Evolutionary conservation across 2,797 vertebrate genomes (phyloP).

Genomic region (Lacerta agilis): DNA sequence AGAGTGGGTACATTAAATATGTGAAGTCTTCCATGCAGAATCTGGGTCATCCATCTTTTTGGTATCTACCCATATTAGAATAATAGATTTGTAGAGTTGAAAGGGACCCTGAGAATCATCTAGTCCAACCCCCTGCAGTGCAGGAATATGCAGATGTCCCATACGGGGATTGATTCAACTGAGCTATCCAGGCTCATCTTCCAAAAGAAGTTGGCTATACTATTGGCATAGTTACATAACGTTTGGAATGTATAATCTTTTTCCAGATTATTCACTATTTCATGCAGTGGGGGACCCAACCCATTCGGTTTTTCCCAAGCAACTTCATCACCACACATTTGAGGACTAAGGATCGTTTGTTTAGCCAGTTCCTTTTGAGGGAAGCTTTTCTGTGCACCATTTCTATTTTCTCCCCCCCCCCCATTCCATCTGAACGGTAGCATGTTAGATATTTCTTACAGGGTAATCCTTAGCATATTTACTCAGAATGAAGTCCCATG

Average conservation of each 20-base stretch:
- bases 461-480: neutral
- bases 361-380: neutral
- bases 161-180: too few species aligned
- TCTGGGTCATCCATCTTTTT: neutral
- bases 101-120: too few species aligned
- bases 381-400: neutral
- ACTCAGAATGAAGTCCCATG: neutral
- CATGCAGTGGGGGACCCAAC: too few species aligned
- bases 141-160: too few species aligned
- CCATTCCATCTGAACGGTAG: neutral
- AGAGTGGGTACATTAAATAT: neutral
- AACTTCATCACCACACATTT: neutral
- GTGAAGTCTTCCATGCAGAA: neutral
- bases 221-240: neutral
- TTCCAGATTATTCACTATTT: neutral
- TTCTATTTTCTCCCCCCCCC: neutral
- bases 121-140: too few species aligned
- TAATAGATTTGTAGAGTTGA: too few species aligned
- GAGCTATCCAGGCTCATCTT: too few species aligned
- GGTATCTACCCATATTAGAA: neutral
- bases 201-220: neutral
- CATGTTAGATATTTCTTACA: neutral
- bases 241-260: constrained; percentile 8
- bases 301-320: neutral
- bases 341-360: neutral